These are phyloP conservation scores for Aurelia aurita complex sp. Pacific DNA, from an alignment of 30 jellyfish, hydroid and myxozoan genomes.

Conservation along the genomic window DNA sequence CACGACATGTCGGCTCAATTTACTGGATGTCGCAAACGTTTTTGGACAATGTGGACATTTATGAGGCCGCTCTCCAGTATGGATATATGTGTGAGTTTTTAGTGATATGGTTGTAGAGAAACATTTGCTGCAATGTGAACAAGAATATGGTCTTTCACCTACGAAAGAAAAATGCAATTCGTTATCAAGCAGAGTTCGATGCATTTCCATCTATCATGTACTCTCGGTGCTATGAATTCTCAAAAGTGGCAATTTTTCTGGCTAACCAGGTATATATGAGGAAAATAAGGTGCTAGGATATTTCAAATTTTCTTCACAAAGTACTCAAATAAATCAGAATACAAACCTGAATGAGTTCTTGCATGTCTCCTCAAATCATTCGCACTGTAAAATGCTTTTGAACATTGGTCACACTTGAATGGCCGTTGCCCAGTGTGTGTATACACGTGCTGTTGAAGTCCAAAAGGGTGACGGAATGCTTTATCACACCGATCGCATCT, in stretches of 20 bases:
- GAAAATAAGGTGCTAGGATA: too few species aligned
- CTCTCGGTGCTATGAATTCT: too few species aligned
- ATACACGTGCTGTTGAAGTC: slow-evolving; percentile 89
- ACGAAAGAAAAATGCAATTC: background rate
- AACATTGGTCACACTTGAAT: slow-evolving; percentile 90
- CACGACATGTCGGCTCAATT: slow-evolving; percentile 95
- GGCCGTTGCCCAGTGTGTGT: slow-evolving; percentile 98
- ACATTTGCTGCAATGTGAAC: slow-evolving; percentile 86
- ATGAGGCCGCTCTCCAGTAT: slow-evolving; percentile 98
- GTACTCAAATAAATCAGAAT: too few species aligned
- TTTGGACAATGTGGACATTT: slow-evolving; percentile 94
- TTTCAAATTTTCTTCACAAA: too few species aligned
- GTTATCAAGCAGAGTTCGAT: too few species aligned
- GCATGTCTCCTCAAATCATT: slow-evolving; percentile 89
- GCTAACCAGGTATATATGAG: too few species aligned
- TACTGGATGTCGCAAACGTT: slow-evolving; percentile 97
- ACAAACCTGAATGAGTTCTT: slow-evolving; percentile 93
- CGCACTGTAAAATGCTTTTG: slow-evolving; percentile 99
- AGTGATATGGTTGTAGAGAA: slow-evolving; percentile 96
- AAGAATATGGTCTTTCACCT: slow-evolving; percentile 98
- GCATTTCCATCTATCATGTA: too few species aligned
- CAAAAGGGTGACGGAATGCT: slow-evolving; percentile 98
- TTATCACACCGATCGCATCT: slow-evolving; percentile 92
- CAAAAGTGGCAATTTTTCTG: too few species aligned
- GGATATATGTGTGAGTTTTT: slow-evolving; percentile 96